Percentiles rank a stretch among this genome's conserved stretches.
These are phyloP conservation scores for Didymodactylos carnosus DNA, from an alignment of 2,888 invertebrate species.

Conservation along the genomic window DNA sequence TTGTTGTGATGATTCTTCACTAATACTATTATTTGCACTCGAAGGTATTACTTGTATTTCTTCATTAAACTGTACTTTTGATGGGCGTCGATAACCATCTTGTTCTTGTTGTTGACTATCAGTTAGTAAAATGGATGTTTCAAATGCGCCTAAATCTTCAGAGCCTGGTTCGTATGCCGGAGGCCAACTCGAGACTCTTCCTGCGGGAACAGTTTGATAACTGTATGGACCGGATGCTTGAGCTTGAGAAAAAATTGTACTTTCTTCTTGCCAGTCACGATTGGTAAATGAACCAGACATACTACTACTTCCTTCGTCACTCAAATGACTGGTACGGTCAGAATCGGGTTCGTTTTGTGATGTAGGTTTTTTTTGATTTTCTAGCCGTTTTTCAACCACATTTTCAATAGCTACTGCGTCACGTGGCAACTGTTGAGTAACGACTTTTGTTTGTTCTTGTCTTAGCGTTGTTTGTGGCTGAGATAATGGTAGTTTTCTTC, in stretches of 20 bases:
- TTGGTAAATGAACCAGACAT: background rate
- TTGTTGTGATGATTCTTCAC: background rate
- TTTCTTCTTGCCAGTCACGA: background rate
- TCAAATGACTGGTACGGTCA: background rate
- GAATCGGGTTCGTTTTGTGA: background rate
- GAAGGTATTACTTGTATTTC: background rate
- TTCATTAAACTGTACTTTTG: background rate
- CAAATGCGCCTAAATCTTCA: background rate
- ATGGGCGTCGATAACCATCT: too few species aligned
- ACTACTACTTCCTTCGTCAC: background rate
- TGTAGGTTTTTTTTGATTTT: too few species aligned
- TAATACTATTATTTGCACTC: background rate
- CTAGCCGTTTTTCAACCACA: too few species aligned
- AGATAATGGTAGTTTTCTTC: too few species aligned
- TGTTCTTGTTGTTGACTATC: background rate
- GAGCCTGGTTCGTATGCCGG: background rate
- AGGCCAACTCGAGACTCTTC: background rate
- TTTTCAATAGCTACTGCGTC: too few species aligned
- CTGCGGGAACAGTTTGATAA: background rate
- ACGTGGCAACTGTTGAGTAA: too few species aligned
- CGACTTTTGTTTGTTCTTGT: too few species aligned
- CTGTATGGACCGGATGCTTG: background rate
- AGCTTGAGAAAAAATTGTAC: background rate
- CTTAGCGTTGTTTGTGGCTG: background rate
- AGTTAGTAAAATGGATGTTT: background rate